Conservation (phyloP, 2,113 vertebrate genomes). For the Nesospiza acunhae region DNA sequence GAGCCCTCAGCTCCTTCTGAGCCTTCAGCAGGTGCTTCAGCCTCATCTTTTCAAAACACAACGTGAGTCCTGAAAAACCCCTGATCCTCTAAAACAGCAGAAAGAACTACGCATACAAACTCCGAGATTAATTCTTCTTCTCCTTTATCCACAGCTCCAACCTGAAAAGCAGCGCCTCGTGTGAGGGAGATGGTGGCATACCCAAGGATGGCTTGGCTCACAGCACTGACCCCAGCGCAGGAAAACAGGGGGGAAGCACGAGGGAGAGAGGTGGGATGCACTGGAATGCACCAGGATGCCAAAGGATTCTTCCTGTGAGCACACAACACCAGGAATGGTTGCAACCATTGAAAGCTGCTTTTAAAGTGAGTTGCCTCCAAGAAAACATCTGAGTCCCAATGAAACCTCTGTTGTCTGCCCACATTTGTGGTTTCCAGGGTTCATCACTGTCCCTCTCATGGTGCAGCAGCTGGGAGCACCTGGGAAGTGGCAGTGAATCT, state of each 20-base stretch:
- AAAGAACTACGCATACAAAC: neutral
- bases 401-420: too few relatives aligned
- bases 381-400: too few relatives aligned
- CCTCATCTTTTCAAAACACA: neutral
- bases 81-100: neutral
- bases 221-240: neutral
- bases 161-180: accelerated
- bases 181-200: accelerated
- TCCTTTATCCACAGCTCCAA: accelerated
- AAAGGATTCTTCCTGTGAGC: accelerated
- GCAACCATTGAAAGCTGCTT: too few relatives aligned
- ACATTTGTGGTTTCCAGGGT: too few relatives aligned
- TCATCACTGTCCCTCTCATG: too few relatives aligned
- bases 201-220: neutral
- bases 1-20: neutral
- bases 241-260: accelerated
- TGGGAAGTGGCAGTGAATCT: too few relatives aligned
- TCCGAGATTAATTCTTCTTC: neutral
- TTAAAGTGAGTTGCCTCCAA: too few relatives aligned
- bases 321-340: neutral
- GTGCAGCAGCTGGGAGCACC: too few relatives aligned
- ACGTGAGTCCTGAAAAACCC: accelerated
- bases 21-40: neutral
- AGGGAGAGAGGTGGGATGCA: accelerated
- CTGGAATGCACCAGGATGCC: neutral